Evolutionary conservation across 1,140 invertebrate species (phyloP).

Genomic region (Formica selysi): DNA sequence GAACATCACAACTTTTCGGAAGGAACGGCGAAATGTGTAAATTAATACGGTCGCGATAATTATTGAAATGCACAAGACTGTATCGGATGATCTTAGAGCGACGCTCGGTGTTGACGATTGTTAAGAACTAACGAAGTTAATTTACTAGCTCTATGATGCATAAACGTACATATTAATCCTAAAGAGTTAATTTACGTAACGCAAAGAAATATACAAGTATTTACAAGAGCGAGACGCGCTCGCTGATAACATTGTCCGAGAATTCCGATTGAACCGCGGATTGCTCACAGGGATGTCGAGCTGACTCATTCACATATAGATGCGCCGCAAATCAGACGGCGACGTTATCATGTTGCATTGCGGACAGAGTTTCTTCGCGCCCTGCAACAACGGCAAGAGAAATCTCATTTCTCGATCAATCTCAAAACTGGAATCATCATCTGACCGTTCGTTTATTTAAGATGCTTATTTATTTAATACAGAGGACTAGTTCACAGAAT

Average conservation of each 20-base stretch:
- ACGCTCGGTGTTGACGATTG: conserved; percentile 19
- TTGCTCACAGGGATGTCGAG: conserved; percentile 14
- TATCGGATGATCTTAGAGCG: neutral
- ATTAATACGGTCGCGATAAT: neutral
- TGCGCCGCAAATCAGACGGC: conserved; percentile 93
- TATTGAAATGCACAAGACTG: conserved; percentile 5
- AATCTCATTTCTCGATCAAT: conserved; percentile 15
- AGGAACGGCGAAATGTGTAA: neutral
- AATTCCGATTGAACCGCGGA: neutral
- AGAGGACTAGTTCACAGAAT: neutral
- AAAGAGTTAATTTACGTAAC: conserved; percentile 82
- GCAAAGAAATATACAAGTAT: conserved; percentile 83
- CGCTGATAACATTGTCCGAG: neutral
- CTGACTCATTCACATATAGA: conserved; percentile 91
- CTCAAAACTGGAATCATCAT: neutral
- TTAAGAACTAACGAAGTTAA: conserved; percentile 75
- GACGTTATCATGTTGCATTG: conserved; percentile 98
- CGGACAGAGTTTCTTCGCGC: conserved; percentile 96
- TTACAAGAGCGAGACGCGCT: conserved; percentile 64
- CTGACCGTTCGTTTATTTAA: neutral
- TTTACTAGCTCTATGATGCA: conserved; percentile 79
- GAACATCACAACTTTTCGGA: neutral
- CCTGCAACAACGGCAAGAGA: conserved; percentile 84
- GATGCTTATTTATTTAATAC: neutral
- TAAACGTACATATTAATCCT: conserved; percentile 70